Percentiles rank a stretch among this genome's conserved stretches.
Evolutionary conservation across 2,113 vertebrate genomes (phyloP).

Genomic region (Micromys minutus): DNA sequence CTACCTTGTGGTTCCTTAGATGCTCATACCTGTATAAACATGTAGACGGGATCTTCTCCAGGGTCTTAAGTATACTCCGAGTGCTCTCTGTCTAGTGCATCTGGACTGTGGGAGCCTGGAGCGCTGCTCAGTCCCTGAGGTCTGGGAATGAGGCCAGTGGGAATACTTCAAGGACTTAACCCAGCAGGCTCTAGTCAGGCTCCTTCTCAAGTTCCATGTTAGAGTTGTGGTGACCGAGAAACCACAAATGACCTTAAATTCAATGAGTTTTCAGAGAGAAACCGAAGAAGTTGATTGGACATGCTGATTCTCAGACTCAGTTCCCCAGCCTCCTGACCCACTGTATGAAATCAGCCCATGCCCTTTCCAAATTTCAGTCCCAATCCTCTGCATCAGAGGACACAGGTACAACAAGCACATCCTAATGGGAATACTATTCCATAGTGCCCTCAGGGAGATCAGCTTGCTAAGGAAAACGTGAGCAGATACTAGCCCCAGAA

Average conservation of each 20-base stretch:
- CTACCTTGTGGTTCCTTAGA: background rate
- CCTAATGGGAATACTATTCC: accelerated
- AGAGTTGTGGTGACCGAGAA: background rate
- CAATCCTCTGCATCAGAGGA: background rate
- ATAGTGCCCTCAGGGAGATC: accelerated
- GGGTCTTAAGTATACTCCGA: background rate
- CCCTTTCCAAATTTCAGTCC: accelerated
- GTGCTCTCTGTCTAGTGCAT: background rate
- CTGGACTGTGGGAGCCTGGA: too few relatives aligned
- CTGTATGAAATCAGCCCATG: accelerated
- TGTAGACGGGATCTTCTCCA: background rate
- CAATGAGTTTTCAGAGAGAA: background rate
- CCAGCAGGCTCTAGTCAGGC: background rate
- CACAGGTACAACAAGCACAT: accelerated
- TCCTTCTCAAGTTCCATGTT: background rate
- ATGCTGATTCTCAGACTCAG: background rate
- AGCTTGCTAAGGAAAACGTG: background rate
- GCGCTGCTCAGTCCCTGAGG: background rate
- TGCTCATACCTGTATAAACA: background rate
- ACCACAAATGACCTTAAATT: background rate
- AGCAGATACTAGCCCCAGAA: too few relatives aligned
- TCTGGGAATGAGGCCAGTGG: accelerated
- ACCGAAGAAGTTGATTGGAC: background rate
- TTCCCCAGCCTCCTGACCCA: background rate
- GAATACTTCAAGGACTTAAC: accelerated